Percentiles rank a stretch among this genome's conserved stretches.
phyloP scores from a whole-genome alignment of 2,888 invertebrate genomes.

The Crossocerus cetratus region DNA sequence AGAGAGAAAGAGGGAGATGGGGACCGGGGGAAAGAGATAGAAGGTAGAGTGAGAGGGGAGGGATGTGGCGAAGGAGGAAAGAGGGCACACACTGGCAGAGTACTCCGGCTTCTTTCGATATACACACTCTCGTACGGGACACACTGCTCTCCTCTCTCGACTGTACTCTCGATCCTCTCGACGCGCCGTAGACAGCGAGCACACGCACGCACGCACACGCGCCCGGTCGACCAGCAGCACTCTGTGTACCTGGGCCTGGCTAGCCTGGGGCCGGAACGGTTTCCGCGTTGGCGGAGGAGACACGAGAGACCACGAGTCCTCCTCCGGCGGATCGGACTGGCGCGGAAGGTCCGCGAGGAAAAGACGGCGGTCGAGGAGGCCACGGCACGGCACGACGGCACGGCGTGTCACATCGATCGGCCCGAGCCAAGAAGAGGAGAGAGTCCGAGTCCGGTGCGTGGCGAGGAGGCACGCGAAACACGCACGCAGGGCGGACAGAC shows the following conservation, averaged over 20 bases:
- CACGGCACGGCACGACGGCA: conserved; percentile 43
- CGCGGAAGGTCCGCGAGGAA: conserved; percentile 5
- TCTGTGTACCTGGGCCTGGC: background rate
- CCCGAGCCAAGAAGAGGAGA: conserved; percentile 53
- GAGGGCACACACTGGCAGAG: conserved; percentile 39
- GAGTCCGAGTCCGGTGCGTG: conserved; percentile 56
- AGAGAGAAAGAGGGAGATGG: background rate
- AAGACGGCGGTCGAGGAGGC: conserved; percentile 42
- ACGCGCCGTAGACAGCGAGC: conserved; percentile 31
- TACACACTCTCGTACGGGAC: conserved; percentile 34
- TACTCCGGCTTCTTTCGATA: conserved; percentile 32
- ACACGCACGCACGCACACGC: conserved; percentile 40
- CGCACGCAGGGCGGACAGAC: conserved; percentile 55
- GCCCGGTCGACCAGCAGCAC: conserved; percentile 16
- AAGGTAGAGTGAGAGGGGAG: conserved; percentile 9
- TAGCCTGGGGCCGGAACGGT: too few species aligned
- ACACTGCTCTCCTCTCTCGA: background rate
- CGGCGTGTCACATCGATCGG: conserved; percentile 61
- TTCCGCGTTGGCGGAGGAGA: too few species aligned
- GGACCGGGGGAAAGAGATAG: background rate
- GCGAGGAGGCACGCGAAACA: conserved; percentile 61
- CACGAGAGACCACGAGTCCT: background rate
- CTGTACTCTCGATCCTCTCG: too few species aligned
- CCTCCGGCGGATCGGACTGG: conserved; percentile 13
- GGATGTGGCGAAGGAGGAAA: conserved; percentile 12